Conservation (phyloP, 2,113 vertebrate species). For the Mesoclemmys tuberculata region DNA sequence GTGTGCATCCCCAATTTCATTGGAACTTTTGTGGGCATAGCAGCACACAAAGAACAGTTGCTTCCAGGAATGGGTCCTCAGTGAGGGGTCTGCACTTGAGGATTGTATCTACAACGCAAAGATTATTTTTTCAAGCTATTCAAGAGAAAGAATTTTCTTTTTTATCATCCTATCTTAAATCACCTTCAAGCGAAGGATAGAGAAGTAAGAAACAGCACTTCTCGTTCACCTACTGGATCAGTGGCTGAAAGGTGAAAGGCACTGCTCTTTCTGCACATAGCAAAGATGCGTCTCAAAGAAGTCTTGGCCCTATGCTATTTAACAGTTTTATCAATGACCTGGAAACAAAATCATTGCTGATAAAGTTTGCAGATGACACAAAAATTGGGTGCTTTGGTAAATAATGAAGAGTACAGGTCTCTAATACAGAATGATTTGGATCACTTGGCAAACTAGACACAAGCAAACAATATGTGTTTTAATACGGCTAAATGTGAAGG, state of each 20-base stretch:
- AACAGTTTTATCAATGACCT: background rate
- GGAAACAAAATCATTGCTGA: background rate
- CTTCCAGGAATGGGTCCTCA: background rate
- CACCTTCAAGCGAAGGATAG: background rate
- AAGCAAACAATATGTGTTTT: background rate
- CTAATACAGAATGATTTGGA: background rate
- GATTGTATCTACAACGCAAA: background rate
- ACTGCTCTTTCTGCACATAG: background rate
- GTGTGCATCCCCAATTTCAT: fast-evolving
- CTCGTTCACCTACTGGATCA: background rate
- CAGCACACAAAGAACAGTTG: background rate
- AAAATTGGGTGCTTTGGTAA: background rate
- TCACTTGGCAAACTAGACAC: background rate
- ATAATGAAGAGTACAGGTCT: background rate
- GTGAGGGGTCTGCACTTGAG: background rate
- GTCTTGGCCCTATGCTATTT: background rate
- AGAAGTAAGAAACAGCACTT: background rate
- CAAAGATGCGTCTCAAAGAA: background rate
- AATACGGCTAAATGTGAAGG: background rate
- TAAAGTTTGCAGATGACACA: background rate
- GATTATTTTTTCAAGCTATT: background rate
- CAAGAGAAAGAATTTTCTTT: background rate
- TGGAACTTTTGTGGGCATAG: fast-evolving
- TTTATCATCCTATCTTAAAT: background rate
- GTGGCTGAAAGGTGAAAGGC: background rate